Percentiles rank a stretch among this genome's conserved stretches.
These are phyloP conservation scores for Habropoda laboriosa DNA, from an alignment of 1,140 invertebrate genomes.

Conservation along the genomic window DNA sequence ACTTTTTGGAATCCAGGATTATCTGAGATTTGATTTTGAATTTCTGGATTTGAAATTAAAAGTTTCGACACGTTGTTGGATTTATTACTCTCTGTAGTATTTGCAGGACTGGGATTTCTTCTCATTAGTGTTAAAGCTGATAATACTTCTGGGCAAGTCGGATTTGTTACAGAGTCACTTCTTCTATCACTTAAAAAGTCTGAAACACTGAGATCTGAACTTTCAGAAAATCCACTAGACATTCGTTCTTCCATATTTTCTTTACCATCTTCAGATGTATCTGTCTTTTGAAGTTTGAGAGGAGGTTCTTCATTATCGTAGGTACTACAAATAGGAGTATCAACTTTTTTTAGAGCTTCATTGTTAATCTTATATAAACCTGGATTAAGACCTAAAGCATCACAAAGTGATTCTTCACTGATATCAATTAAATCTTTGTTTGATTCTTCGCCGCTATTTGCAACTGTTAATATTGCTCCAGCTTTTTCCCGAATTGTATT, in stretches of 20 bases:
- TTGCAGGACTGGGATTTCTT: conserved; percentile 65
- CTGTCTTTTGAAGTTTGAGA: conserved; percentile 66
- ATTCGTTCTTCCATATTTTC: conserved; percentile 73
- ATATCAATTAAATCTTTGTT: conserved; percentile 69
- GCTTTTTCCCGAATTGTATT: conserved; percentile 71
- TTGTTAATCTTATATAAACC: conserved; percentile 72
- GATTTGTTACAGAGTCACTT: conserved; percentile 50
- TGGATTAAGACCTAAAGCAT: conserved; percentile 70
- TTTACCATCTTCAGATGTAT: conserved; percentile 67
- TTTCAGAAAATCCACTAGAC: conserved; percentile 72
- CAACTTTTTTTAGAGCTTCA: conserved; percentile 56
- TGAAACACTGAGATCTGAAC: conserved; percentile 70
- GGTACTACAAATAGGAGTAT: conserved; percentile 24
- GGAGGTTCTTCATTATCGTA: conserved; percentile 64
- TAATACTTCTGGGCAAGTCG: conserved; percentile 76
- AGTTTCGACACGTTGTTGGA: conserved; percentile 68
- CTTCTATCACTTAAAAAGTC: conserved; percentile 74
- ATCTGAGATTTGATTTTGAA: conserved; percentile 75
- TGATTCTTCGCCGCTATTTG: conserved; percentile 55
- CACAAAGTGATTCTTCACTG: conserved; percentile 69
- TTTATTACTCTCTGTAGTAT: conserved; percentile 44
- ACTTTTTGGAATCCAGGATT: conserved; percentile 77
- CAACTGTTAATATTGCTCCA: conserved; percentile 59
- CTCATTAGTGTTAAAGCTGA: conserved; percentile 76
- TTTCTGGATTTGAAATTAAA: conserved; percentile 75